phyloP scores from a whole-genome alignment of 2,888 invertebrate species.

The Trichogramma evanescens region DNA sequence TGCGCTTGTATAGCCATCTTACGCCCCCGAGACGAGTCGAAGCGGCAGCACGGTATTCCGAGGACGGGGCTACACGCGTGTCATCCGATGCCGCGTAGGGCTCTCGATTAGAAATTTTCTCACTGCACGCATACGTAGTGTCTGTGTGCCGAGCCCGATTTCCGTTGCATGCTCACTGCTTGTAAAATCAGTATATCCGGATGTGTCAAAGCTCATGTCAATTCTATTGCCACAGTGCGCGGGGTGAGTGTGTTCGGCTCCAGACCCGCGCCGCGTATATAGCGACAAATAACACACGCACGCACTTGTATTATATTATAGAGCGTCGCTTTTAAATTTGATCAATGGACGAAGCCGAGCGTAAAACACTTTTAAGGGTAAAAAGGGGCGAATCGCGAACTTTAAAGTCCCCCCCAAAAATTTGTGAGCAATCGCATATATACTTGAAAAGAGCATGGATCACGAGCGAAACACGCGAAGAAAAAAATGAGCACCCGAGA shows the following conservation, averaged over 20 bases:
- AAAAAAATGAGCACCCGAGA: conserved; percentile 7
- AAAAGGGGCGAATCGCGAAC: conserved; percentile 27
- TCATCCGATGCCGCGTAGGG: no score
- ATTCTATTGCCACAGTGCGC: conserved; percentile 22
- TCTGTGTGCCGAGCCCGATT: conserved; percentile 36
- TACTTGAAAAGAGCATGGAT: conserved; percentile 10
- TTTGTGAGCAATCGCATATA: conserved; percentile 7
- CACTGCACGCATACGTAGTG: conserved; percentile 24
- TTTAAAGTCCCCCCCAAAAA: conserved; percentile 37
- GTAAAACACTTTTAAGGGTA: conserved; percentile 48
- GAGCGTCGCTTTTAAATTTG: conserved; percentile 44
- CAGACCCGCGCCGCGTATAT: no score
- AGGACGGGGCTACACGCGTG: conserved; percentile 9
- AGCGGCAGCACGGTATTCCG: conserved; percentile 17
- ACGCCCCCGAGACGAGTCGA: neutral
- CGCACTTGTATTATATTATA: no score
- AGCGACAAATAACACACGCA: no score
- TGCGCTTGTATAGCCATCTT: no score
- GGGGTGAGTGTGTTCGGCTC: no score
- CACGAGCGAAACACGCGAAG: conserved; percentile 8
- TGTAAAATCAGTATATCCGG: conserved; percentile 48
- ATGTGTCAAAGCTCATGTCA: conserved; percentile 45
- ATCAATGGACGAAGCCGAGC: conserved; percentile 46
- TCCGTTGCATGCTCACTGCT: conserved; percentile 43
- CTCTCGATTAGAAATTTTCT: conserved; percentile 35